Evolutionary conservation across 2,888 invertebrate genomes (phyloP), one percentile per base, ranked within the genome.

Genomic region (Mythimna loreyi): DNA sequence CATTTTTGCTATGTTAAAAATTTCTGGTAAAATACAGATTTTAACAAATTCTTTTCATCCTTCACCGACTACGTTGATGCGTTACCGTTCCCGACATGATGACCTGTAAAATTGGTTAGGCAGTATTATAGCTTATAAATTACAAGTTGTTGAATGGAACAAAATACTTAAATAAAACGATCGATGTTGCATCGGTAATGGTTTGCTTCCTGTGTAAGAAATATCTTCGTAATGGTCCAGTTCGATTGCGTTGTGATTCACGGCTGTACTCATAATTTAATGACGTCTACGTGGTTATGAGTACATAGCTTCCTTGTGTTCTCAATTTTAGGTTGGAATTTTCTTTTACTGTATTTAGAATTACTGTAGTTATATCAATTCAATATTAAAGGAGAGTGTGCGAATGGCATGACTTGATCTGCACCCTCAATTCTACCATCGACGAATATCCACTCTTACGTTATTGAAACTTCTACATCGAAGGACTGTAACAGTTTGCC

Each of bases 161-260:
- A 82, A 82, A 77, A 82, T 75, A 77, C 65, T 77, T 81, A 84
- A 83, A 79, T 84, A 83, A 86, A 86, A 84, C 80, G 83, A 78
- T 80, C 79, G 80, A 82, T 80, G 80, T 74, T 80, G 71, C 68
- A 75, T 73, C 70, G 64, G 77, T 85, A 85, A 86, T 85, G 75
- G 71, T 85, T 74, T 72, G 78, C 77, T 86, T 86, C 86, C 85
- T 84, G 86, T 55, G 74, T 64, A 73, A 81, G 76, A 83, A 76
- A 84, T 84, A 83, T 74, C 76, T 83, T 70, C 57, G 76, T 76
- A 82, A 75, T 75, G 62, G 62, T 53, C 40, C 67, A 63, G 68
- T 75, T 78, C 65, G 65, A 80, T 72, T 78, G 65, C 70, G 70
- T 52, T 72, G 28, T 75, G 75, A 75, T 75, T 82, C 78, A 82